Evolutionary conservation across 2,113 vertebrate genomes (phyloP), one percentile per base, ranked within the genome.

Genomic region (Meleagris gallopavo): DNA sequence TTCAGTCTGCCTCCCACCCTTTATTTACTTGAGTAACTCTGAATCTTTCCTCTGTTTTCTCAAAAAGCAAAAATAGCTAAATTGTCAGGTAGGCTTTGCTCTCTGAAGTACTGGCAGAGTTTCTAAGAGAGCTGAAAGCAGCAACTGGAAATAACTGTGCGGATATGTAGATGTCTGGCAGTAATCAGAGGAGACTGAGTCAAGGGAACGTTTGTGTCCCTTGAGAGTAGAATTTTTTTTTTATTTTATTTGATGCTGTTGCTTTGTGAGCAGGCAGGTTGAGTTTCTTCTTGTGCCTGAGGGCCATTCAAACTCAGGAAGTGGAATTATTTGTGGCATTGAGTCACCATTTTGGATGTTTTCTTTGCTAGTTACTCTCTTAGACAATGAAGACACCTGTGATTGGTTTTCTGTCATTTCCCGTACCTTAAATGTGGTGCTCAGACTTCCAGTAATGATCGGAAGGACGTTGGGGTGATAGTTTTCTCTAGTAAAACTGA

Each of bases 321-420:
- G 83, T 94, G 85, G 85, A 90, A 93, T 95, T 95, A 80, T 83
- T 94, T 90, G 83, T 97, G 95, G 87, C 91, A 94, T 93, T 93
- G 88, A 95, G 79, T 96, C 91, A 95, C 82, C 85, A 83, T 74
- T 73, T 83, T 95, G 89, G 65, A 64, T 90, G 86, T 82, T 95
- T 96, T 89, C 94, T 90, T 91, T 88, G 75, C 82, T 83, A 40
- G 55, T 77, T 95, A 85, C 76, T 74, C 79, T 92, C 27, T 92
- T 89, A 71, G 88, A 93, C 71, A 64, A n/a, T 32, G 85, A 78
- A 95, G 79, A n/a, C 14, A 46, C 55, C 69, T 75, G 72, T 57
- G 84, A 93, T 7, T 73, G 6, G 41, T 52, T 71, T 80, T 74
- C 57, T 71, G 76, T 88, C 74, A 21, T 30, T 79, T 92, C 50